Evolutionary conservation across 2,888 invertebrate genomes (phyloP).

Genomic region (Stratiomys singularior): DNA sequence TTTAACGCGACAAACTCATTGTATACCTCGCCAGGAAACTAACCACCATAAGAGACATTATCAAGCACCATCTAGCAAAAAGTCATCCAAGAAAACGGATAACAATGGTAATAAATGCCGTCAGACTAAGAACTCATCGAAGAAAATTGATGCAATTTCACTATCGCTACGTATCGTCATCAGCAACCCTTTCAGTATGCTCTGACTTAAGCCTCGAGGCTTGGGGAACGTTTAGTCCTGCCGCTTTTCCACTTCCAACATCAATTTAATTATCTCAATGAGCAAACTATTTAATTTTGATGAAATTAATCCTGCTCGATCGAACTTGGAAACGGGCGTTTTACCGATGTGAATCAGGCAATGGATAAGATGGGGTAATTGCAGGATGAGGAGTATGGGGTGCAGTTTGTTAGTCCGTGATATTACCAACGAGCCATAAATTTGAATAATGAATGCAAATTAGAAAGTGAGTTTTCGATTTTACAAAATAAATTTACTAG

Average conservation of each 20-base stretch:
- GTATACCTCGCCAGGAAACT: background rate
- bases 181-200: background rate
- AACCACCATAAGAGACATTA: background rate
- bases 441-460: conserved; percentile 38
- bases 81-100: conserved; percentile 25
- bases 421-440: conserved; percentile 8
- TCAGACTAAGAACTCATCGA: conserved; percentile 25
- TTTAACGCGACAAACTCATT: background rate
- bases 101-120: conserved; percentile 45
- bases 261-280: conserved; percentile 42
- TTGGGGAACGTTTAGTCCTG: background rate
- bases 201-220: background rate
- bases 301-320: conserved; percentile 36
- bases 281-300: conserved; percentile 43
- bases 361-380: too few relatives aligned
- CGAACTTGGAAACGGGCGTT: background rate
- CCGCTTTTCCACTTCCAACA: conserved; percentile 10
- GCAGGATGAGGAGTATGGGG: background rate
- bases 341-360: background rate
- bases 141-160: conserved; percentile 40
- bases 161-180: conserved; percentile 20
- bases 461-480: conserved; percentile 25
- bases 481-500: conserved; percentile 9
- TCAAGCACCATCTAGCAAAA: conserved; percentile 12
- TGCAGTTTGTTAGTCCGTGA: background rate